These are phyloP conservation scores for Apamea monoglypha DNA, from an alignment of 2,888 invertebrate species.

Conservation along the genomic window DNA sequence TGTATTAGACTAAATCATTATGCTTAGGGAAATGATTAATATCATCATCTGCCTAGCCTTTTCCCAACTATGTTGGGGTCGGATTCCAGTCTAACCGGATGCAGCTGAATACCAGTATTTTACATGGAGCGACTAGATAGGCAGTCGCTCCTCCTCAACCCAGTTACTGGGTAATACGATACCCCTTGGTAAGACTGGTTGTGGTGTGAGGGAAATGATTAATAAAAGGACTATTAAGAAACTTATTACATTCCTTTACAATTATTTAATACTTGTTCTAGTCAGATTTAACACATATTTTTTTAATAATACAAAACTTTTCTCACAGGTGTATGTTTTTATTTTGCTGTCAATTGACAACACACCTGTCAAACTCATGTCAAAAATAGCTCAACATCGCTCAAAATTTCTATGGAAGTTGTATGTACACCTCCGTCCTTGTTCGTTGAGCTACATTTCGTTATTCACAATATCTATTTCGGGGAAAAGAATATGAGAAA, in stretches of 20 bases:
- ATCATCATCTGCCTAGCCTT: too few relatives aligned
- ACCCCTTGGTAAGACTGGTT: too few relatives aligned
- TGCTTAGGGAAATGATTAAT: not conserved
- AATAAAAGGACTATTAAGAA: too few relatives aligned
- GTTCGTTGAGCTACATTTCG: conserved; percentile 15
- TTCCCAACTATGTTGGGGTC: too few relatives aligned
- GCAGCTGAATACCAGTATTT: too few relatives aligned
- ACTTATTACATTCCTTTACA: not conserved
- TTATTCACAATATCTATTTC: not conserved
- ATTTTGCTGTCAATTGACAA: conserved; percentile 11
- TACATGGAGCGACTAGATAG: too few relatives aligned
- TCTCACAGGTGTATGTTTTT: not conserved
- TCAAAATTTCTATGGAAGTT: conserved; percentile 11
- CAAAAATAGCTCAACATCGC: not conserved
- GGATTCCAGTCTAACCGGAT: too few relatives aligned
- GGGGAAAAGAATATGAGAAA: not conserved
- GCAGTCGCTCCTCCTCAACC: too few relatives aligned
- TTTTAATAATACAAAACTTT: not conserved
- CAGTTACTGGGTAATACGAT: too few relatives aligned
- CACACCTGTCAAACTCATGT: not conserved
- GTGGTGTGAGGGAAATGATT: not conserved
- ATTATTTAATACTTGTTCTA: not conserved
- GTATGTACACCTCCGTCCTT: not conserved
- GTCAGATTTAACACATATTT: not conserved
- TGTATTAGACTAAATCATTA: not conserved